Evolutionary conservation across 2,797 vertebrate species (phyloP), one percentile per base, ranked within the genome.

Genomic region (Sebastes cheni): DNA sequence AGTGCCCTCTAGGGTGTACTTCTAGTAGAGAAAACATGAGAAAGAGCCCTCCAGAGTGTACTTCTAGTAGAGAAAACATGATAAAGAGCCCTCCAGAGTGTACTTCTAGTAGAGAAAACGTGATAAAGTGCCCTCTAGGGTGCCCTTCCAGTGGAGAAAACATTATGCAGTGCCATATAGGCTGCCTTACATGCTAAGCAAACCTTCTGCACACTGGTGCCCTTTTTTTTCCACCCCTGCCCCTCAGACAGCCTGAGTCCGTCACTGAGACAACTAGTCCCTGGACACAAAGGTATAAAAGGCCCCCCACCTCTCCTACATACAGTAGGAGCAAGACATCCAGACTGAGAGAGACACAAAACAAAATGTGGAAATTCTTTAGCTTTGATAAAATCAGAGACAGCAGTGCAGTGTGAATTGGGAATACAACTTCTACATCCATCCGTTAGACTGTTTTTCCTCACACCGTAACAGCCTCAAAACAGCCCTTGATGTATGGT

Each of bases 401-500:
- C n/a, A 8, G 16, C 29, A 32, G 61, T 34, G 32, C 23, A 13
- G 25, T 36, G 65, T 59, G 75, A 20, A 64, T 42, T 75, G 30
- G 18, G 39, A 23, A 70, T 11, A 62, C 6, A 7, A 3, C 54
- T 75, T n/a, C 23, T 14, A 50, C 60, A 56, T 80, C 32, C 27
- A 64, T 76, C 20, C 1, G 30, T 27, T 36, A 8, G 29, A 30
- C 64, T 18, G 62, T 61, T 69, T 64, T 72, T 67, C 10, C 70
- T 70, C 76, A 62, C 34, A 12, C 29, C 25, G 73, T 72, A 80
- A 22, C 27, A 23, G 72, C 34, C 58, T 64, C 61, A 14, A 89
- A 74, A 78, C 69, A 72, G 67, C 59, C 59, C 29, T 16, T 89
- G 83, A 89, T 85, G 69, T 80, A 88, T 58, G 62, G 39, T 84